Evolutionary conservation across 2,113 vertebrate genomes (phyloP).

Genomic region (Pelvicachromis taeniatus): DNA sequence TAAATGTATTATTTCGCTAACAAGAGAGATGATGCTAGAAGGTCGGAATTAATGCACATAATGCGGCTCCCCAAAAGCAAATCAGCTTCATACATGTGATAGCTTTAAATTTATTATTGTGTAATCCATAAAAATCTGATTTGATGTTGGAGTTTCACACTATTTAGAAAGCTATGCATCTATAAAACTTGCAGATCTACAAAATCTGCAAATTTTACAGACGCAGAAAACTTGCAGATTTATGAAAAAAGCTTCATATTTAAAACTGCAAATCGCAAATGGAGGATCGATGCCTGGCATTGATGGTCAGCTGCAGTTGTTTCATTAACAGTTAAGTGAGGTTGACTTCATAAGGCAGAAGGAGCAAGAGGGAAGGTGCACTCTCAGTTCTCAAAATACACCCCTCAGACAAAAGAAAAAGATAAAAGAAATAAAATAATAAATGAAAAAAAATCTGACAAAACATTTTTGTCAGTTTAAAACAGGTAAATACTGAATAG

Average conservation of each 20-base stretch:
- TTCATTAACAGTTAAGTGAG: constrained; percentile 18
- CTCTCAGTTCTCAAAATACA: constrained; percentile 24
- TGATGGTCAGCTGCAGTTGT: neutral
- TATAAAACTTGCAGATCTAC: constrained; percentile 10
- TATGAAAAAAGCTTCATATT: neutral
- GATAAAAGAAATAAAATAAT: neutral
- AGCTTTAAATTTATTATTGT: neutral
- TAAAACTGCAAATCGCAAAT: neutral
- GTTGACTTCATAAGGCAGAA: constrained; percentile 32
- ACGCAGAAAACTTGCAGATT: neutral
- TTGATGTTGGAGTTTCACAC: constrained; percentile 47
- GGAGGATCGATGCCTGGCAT: neutral
- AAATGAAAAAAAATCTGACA: neutral
- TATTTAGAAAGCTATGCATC: constrained; percentile 48
- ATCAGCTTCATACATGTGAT: constrained; percentile 14
- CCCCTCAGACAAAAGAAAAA: neutral
- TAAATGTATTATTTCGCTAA: constrained; percentile 18
- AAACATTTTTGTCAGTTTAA: neutral
- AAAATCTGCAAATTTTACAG: neutral
- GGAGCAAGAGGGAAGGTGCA: neutral
- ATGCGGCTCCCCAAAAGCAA: constrained; percentile 41
- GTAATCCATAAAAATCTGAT: constrained; percentile 18
- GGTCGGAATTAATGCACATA: constrained; percentile 21
- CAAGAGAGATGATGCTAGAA: constrained; percentile 58
- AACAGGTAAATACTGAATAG: neutral